These are phyloP conservation scores for Notarius quadriscutis DNA, from an alignment of 2,113 vertebrate genomes.

Conservation along the genomic window DNA sequence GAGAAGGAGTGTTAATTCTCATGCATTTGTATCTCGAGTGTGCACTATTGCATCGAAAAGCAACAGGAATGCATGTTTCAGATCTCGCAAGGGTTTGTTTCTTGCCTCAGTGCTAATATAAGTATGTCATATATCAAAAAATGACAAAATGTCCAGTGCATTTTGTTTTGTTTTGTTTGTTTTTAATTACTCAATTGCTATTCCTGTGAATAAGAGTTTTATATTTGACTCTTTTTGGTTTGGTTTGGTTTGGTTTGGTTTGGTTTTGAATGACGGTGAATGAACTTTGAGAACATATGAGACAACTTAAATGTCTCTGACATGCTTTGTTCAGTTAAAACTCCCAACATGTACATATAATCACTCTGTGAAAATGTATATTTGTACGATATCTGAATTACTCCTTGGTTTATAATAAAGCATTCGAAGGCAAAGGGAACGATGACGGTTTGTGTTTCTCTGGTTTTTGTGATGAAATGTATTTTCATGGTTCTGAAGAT, in stretches of 20 bases:
- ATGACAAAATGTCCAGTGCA: conserved; percentile 9
- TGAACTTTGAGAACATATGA: conserved; percentile 24
- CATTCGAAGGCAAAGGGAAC: conserved; percentile 44
- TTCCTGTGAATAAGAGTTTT: conserved; percentile 58
- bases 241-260: background rate
- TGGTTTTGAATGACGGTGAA: conserved; percentile 40
- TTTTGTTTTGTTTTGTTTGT: conserved; percentile 34
- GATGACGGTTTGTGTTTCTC: background rate
- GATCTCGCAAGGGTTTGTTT: conserved; percentile 54
- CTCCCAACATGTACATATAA: conserved; percentile 49
- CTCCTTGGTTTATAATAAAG: conserved; percentile 66
- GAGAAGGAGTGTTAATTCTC: conserved; percentile 27
- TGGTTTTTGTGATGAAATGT: background rate
- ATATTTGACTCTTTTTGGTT: conserved; percentile 45
- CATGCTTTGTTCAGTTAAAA: conserved; percentile 41
- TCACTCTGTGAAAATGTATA: conserved; percentile 60
- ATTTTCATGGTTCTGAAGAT: background rate
- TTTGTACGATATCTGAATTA: conserved; percentile 64
- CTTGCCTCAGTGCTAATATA: conserved; percentile 56
- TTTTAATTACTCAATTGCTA: conserved; percentile 6
- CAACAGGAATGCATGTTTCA: conserved; percentile 60
- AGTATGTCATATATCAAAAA: conserved; percentile 45
- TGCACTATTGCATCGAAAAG: conserved; percentile 45
- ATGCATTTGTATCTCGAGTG: conserved; percentile 42
- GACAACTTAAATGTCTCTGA: conserved; percentile 23